phyloP scores from a whole-genome alignment of 1,140 invertebrate species.

The Caenorhabditis inopinata region DNA sequence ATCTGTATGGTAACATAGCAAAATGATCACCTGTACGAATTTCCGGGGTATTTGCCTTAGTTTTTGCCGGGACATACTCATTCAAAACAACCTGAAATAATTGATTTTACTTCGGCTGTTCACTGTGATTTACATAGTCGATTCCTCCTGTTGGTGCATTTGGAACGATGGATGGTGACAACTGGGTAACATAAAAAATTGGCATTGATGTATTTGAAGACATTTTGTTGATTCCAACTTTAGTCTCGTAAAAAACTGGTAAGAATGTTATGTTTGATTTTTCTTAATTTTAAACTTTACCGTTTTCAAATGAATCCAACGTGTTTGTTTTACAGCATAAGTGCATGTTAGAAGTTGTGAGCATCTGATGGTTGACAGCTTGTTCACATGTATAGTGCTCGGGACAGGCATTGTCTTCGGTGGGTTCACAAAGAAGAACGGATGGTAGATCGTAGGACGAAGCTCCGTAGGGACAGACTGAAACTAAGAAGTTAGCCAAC shows the following conservation, averaged over 20 bases:
- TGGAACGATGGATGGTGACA: slow-evolving; percentile 52
- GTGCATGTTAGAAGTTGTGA: slow-evolving; percentile 51
- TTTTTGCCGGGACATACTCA: slow-evolving; percentile 44
- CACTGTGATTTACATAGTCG: slow-evolving; percentile 38
- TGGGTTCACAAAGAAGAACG: slow-evolving; percentile 48
- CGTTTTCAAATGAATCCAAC: slow-evolving; percentile 51
- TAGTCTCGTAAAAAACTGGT: slow-evolving; percentile 51
- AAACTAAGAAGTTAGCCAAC: too few species aligned
- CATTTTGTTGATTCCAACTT: slow-evolving; percentile 52
- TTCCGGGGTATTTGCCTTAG: slow-evolving; percentile 43
- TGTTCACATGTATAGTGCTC: slow-evolving; percentile 46
- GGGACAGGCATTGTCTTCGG: slow-evolving; percentile 49
- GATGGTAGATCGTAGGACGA: slow-evolving; percentile 52
- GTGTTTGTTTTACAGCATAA: slow-evolving; percentile 51
- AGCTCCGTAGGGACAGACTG: slow-evolving; percentile 51
- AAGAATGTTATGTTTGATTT: neutral
- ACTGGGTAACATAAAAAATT: slow-evolving; percentile 51
- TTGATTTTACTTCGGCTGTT: neutral
- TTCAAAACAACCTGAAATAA: slow-evolving; percentile 47
- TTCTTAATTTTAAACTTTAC: neutral
- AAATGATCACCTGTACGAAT: slow-evolving; percentile 52
- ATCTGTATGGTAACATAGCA: slow-evolving; percentile 47
- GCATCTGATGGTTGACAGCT: slow-evolving; percentile 51
- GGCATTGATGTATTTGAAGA: slow-evolving; percentile 52
- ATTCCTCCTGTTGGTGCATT: slow-evolving; percentile 44